Percentiles rank a stretch among this genome's conserved stretches.
phyloP scores from a whole-genome alignment of 1,140 invertebrate genomes.

The Drosophila nigrodunni region DNA sequence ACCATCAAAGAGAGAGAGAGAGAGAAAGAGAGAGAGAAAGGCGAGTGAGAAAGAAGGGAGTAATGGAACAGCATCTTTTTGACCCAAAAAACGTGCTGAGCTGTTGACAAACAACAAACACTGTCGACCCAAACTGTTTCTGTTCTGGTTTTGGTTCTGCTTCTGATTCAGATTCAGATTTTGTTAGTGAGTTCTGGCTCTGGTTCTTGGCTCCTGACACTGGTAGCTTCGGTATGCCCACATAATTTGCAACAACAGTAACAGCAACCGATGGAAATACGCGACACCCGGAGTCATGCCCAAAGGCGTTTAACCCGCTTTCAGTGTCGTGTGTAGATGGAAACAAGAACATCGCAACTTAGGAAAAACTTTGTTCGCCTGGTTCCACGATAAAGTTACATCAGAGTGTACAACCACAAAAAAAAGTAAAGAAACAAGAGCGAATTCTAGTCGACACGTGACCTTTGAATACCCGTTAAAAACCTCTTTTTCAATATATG shows the following conservation, averaged over 20 bases:
- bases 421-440: background rate
- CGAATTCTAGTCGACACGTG: background rate
- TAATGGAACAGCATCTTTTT: slow-evolving; percentile 53
- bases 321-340: slow-evolving; percentile 41
- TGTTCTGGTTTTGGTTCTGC: slow-evolving; percentile 26
- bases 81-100: slow-evolving; percentile 76
- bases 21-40: background rate
- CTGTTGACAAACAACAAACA: slow-evolving; percentile 76
- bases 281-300: slow-evolving; percentile 59
- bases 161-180: background rate
- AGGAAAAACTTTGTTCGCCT: slow-evolving; percentile 44
- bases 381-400: slow-evolving; percentile 39
- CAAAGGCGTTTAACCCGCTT: slow-evolving; percentile 79
- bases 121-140: slow-evolving; percentile 31
- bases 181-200: background rate
- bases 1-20: background rate
- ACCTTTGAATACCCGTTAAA: too few relatives aligned
- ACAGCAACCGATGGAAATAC: slow-evolving; percentile 65
- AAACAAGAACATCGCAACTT: slow-evolving; percentile 54
- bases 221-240: slow-evolving; percentile 61
- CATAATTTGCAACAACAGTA: slow-evolving; percentile 63
- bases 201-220: slow-evolving; percentile 26
- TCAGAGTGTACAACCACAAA: slow-evolving; percentile 26
- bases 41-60: slow-evolving; percentile 24
- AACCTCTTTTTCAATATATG: too few relatives aligned